Evolutionary conservation across 35 echinoderm and acorn worm genomes (phyloP).

Genomic region (Eucidaris tribuloides): DNA sequence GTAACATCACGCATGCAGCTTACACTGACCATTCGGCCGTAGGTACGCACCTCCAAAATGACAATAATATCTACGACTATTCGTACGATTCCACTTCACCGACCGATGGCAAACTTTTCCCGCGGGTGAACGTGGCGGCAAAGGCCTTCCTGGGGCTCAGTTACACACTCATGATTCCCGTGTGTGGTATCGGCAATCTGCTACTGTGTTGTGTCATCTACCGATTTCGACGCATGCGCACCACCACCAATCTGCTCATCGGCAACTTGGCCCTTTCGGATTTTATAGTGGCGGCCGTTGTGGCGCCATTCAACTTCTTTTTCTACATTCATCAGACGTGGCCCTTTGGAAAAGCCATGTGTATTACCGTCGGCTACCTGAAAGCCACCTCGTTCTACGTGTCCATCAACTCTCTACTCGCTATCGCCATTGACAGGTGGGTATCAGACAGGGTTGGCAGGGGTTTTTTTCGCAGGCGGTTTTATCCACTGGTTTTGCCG

Average conservation of each 20-base stretch:
- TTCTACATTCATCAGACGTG: constrained; percentile 69
- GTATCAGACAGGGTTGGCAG: too few species aligned
- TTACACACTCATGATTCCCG: constrained; percentile 80
- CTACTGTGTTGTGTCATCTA: constrained; percentile 89
- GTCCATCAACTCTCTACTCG: constrained; percentile 89
- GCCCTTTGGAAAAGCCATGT: constrained; percentile 91
- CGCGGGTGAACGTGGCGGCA: constrained; percentile 26
- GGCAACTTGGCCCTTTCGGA: constrained; percentile 94
- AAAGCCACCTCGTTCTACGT: constrained; percentile 94
- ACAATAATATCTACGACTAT: constrained; percentile 23
- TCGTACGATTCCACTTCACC: background rate
- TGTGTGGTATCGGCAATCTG: constrained; percentile 84
- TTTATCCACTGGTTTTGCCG: too few species aligned
- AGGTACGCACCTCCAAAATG: background rate
- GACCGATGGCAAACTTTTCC: constrained; percentile 2
- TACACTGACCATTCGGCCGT: background rate
- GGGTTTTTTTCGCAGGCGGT: too few species aligned
- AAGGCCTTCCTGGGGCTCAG: constrained; percentile 58
- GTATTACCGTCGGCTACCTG: constrained; percentile 72
- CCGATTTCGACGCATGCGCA: constrained; percentile 87
- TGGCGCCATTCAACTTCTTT: constrained; percentile 90
- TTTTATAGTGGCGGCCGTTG: constrained; percentile 81
- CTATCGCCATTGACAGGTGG: constrained; percentile 93
- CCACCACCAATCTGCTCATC: constrained; percentile 91
- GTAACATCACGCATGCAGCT: too few species aligned